phyloP scores from a whole-genome alignment of 2,888 invertebrate species.

The Coleophora deauratella region DNA sequence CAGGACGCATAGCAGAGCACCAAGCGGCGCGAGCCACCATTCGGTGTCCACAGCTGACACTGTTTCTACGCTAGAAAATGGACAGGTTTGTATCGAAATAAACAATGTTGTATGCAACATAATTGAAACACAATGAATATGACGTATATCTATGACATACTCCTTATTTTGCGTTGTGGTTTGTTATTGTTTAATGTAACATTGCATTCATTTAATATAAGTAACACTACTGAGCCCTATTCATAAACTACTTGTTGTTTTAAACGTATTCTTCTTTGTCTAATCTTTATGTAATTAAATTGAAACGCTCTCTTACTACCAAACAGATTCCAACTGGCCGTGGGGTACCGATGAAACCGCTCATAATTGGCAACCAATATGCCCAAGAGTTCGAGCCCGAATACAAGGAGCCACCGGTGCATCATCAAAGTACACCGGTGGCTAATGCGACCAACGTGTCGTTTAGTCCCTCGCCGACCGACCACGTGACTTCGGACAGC shows the following conservation, averaged over 20 bases:
- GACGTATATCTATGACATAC: too few relatives aligned
- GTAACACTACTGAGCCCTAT: too few relatives aligned
- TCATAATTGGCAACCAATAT: constrained; percentile 66
- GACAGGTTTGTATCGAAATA: constrained; percentile 53
- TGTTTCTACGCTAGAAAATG: constrained; percentile 66
- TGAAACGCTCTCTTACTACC: neutral
- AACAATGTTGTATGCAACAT: too few relatives aligned
- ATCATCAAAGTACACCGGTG: constrained; percentile 19
- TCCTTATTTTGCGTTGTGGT: too few relatives aligned
- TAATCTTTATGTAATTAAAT: neutral
- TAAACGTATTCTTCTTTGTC: too few relatives aligned
- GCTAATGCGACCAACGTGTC: constrained; percentile 21
- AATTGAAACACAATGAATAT: too few relatives aligned
- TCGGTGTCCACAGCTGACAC: constrained; percentile 64
- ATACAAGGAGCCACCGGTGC: constrained; percentile 36
- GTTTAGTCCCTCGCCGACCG: constrained; percentile 40
- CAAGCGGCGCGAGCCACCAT: constrained; percentile 68
- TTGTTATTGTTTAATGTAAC: too few relatives aligned
- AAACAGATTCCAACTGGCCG: constrained; percentile 54
- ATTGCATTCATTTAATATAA: too few relatives aligned
- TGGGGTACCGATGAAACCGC: constrained; percentile 50
- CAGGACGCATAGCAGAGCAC: constrained; percentile 67
- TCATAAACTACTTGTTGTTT: too few relatives aligned
- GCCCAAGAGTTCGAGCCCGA: constrained; percentile 65
- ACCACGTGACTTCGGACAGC: constrained; percentile 29